Evolutionary conservation across 2,888 invertebrate species (phyloP).

Genomic region (Caenorhabditis angaria): DNA sequence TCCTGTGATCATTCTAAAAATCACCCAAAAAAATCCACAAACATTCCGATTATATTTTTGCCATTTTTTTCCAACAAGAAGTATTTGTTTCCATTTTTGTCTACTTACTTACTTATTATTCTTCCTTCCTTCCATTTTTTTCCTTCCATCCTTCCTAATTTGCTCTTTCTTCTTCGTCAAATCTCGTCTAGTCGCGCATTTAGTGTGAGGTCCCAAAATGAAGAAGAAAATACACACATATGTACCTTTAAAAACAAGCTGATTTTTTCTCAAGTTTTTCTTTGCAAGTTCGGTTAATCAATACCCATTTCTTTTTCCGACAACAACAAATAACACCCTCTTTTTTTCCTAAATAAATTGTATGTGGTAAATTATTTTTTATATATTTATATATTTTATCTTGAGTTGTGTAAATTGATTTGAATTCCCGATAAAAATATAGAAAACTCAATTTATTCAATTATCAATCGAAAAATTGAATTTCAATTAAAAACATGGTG

Average conservation of each 20-base stretch:
- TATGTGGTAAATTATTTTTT: slow-evolving; percentile 44
- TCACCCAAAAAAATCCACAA: background rate
- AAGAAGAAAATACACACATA: slow-evolving; percentile 10
- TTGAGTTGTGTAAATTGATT: slow-evolving; percentile 1
- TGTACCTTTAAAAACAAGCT: slow-evolving; percentile 7
- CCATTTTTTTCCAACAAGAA: background rate
- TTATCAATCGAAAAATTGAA: too few species aligned
- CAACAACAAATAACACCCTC: slow-evolving; percentile 11
- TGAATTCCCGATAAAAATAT: background rate
- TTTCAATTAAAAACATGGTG: too few species aligned
- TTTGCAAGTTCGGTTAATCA: slow-evolving; percentile 27
- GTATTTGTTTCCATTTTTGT: slow-evolving; percentile 10
- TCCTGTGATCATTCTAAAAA: slow-evolving; percentile 11
- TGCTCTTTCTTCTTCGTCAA: slow-evolving; percentile 9
- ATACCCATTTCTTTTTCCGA: background rate
- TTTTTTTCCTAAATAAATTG: slow-evolving; percentile 27
- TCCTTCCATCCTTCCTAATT: slow-evolving; percentile 8
- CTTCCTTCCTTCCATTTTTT: background rate
- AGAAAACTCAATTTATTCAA: background rate
- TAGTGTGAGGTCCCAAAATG: slow-evolving; percentile 8
- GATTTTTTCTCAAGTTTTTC: slow-evolving; percentile 10
- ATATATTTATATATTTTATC: slow-evolving; percentile 2
- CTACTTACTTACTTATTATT: background rate
- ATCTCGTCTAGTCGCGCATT: slow-evolving; percentile 4
- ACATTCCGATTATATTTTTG: slow-evolving; percentile 3